These are phyloP conservation scores for Hydropsyche betteni DNA, from an alignment of 2,888 invertebrate genomes.

Conservation along the genomic window DNA sequence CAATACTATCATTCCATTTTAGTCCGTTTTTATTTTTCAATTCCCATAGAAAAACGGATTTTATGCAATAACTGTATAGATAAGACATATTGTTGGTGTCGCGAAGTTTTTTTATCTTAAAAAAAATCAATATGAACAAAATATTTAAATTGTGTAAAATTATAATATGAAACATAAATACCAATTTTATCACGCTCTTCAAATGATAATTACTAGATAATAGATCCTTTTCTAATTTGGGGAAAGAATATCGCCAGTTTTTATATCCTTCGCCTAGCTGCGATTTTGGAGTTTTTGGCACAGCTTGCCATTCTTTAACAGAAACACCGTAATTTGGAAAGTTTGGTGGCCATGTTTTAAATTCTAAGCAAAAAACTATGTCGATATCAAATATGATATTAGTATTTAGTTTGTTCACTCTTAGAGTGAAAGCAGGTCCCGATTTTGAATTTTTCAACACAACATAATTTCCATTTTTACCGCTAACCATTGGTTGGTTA, in stretches of 20 bases:
- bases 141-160: not conserved
- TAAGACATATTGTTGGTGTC: slow-evolving; percentile 60
- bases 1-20: slow-evolving; percentile 58
- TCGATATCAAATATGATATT: slow-evolving; percentile 56
- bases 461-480: not conserved
- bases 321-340: slow-evolving; percentile 48
- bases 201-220: slow-evolving; percentile 53
- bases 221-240: slow-evolving; percentile 57
- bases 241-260: slow-evolving; percentile 59
- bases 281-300: slow-evolving; percentile 56
- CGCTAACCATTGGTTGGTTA: not conserved
- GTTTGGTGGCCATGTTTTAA: not conserved
- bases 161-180: slow-evolving; percentile 36
- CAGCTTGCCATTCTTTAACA: slow-evolving; percentile 56
- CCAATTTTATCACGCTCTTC: slow-evolving; percentile 45
- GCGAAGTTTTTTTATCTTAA: slow-evolving; percentile 62
- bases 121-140: slow-evolving; percentile 9
- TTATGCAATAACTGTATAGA: slow-evolving; percentile 69
- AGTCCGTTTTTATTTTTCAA: slow-evolving; percentile 56
- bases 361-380: slow-evolving; percentile 54
- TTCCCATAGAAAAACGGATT: slow-evolving; percentile 66
- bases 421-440: slow-evolving; percentile 66
- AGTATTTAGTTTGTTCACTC: slow-evolving; percentile 14
- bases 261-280: slow-evolving; percentile 36
- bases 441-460: slow-evolving; percentile 54